Base-by-base conservation (phyloP, 2,888 invertebrate species). In the Alsophila aescularia region DNA sequence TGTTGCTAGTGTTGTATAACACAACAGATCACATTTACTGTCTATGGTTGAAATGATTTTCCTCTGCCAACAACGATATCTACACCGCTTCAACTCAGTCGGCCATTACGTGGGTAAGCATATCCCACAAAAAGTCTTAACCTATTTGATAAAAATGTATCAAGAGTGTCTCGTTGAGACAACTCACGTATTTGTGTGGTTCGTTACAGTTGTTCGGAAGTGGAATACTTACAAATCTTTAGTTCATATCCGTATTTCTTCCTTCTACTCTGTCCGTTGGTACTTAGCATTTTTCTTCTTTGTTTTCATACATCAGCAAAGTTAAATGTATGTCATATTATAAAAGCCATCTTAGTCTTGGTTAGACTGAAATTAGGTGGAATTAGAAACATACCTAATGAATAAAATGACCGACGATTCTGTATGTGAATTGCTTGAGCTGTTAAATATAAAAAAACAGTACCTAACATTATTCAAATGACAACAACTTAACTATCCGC, bases 201-300 rank as follows among this genome's bases (percentile, higher is more conserved):
- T 87, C 83, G 83, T 85, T 87, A 85, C 77, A 72, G 75, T 64
- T 65, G 64, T 63, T 68, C 70, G 67, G 69, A 68, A 70, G 64
- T 55, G 49, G 71, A 73, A 74, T 73, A 75, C 62, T 66, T 64
- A 67, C 54, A 56, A 59, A 51, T 66, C 66, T 67, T 34, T 39
- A 24, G 12, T 39, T 7, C 7, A 47, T 39, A 13, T 31, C 10
- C 32, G 32, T 32, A 35, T 14, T 12, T 18, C 13, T 15, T 15
- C 9, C 31, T n/a, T 10, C 12, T 18, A 5, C 18, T 18, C 18
- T 31, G n/a, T 31, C 2, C 27, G 12, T n/a, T n/a, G n/a, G n/a
- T n/a, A 31, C 2, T 31, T 31, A 31, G 31, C 31, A 2, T n/a
- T 32, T 27, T 13, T 32, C 32, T 13, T 6, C 7, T 12, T 13